phyloP scores from a whole-genome alignment of 2,113 vertebrate species.

The Amazona guildingii region DNA sequence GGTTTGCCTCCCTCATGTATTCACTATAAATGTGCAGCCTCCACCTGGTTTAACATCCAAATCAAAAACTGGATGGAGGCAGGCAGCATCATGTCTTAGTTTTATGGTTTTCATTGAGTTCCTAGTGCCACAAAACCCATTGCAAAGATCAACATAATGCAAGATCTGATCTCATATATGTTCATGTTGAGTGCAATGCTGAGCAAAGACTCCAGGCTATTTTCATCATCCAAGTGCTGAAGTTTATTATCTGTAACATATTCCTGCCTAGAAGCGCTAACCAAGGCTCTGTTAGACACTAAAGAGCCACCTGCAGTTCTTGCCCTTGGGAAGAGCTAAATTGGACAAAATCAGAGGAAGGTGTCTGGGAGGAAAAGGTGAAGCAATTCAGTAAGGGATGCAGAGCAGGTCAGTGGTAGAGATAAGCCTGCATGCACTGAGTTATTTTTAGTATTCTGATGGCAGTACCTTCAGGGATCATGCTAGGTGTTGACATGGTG shows the following conservation, averaged over 20 bases:
- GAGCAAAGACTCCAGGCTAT: slow-evolving; percentile 35
- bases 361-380: neutral
- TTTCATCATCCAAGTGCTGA: neutral
- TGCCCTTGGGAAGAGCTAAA: slow-evolving; percentile 19
- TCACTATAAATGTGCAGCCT: neutral
- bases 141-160: neutral
- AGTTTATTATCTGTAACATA: slow-evolving; percentile 39
- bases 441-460: neutral
- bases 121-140: neutral
- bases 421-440: neutral
- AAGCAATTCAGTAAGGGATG: neutral
- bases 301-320: slow-evolving; percentile 33
- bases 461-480: neutral
- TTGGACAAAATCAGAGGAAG: neutral
- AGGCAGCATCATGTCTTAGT: neutral
- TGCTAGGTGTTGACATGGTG: neutral
- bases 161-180: slow-evolving; percentile 3
- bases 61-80: neutral
- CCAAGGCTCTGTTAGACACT: neutral
- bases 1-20: neutral
- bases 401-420: neutral
- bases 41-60: neutral
- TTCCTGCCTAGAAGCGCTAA: neutral
- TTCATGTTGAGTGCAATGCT: neutral
- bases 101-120: neutral